Percentiles rank a stretch among this genome's conserved stretches.
These are phyloP conservation scores for Folsomia manolachei DNA, from an alignment of 2,888 invertebrate species.

Conservation along the genomic window DNA sequence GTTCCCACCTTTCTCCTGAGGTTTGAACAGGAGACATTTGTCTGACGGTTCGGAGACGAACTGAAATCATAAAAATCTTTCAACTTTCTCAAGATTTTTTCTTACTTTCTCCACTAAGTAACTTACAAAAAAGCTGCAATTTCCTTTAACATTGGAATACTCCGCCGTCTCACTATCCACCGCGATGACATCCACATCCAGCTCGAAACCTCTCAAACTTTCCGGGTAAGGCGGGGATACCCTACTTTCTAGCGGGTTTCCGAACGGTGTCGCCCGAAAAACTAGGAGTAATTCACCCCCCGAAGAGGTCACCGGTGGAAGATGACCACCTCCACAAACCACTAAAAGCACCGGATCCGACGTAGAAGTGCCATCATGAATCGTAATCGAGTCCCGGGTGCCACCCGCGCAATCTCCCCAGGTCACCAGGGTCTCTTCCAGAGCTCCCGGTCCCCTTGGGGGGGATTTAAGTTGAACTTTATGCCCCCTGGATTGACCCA, in stretches of 20 bases:
- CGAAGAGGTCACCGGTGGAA: constrained; percentile 72
- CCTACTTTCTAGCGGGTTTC: constrained; percentile 67
- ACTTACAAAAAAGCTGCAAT: constrained; percentile 49
- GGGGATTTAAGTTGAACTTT: constrained; percentile 68
- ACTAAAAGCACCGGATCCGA: constrained; percentile 80
- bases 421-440: constrained; percentile 55
- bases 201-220: constrained; percentile 71
- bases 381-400: constrained; percentile 72
- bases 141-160: constrained; percentile 60
- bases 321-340: constrained; percentile 72
- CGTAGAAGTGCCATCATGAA: constrained; percentile 78
- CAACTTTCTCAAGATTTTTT: neutral
- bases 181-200: constrained; percentile 85
- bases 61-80: constrained; percentile 23
- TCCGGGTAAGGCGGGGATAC: constrained; percentile 46
- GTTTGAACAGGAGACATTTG: constrained; percentile 23
- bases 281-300: constrained; percentile 83
- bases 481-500: constrained; percentile 71
- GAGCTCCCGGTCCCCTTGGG: neutral
- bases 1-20: constrained; percentile 49
- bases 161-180: constrained; percentile 83
- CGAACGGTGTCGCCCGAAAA: constrained; percentile 79
- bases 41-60: constrained; percentile 58
- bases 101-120: neutral
- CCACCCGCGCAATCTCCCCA: constrained; percentile 73